Conservation (phyloP, 1,140 invertebrate species). For the Tetragnatha versicolor region DNA sequence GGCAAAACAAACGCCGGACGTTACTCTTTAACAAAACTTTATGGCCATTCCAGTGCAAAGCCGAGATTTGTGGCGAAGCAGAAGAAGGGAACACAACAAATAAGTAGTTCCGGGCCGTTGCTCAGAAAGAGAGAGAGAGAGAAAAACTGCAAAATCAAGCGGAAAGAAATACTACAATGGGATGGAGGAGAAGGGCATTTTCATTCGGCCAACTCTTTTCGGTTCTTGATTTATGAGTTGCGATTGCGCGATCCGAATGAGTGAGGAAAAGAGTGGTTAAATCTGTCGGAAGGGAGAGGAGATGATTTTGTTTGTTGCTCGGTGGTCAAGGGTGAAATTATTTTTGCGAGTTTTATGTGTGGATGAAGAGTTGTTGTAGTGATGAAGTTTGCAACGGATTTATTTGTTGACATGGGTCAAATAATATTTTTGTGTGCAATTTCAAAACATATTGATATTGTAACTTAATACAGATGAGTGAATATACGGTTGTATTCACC, state of each 20-base stretch:
- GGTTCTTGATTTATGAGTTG: background rate
- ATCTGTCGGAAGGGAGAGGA: background rate
- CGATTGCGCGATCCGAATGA: background rate
- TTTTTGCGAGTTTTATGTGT: no score
- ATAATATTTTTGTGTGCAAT: no score
- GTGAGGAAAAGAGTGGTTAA: background rate
- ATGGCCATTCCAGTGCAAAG: constrained; percentile 17
- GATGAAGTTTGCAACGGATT: no score
- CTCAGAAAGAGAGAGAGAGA: background rate
- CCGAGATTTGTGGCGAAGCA: constrained; percentile 30
- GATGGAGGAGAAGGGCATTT: background rate
- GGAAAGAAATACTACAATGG: constrained; percentile 19
- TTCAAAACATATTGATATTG: no score
- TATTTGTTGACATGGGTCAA: no score
- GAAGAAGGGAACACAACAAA: constrained; percentile 28
- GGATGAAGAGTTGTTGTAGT: no score
- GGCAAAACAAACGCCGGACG: constrained; percentile 10
- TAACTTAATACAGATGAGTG: no score
- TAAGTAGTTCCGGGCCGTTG: constrained; percentile 31
- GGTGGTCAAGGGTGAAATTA: background rate
- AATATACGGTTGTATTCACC: no score
- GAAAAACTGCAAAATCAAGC: constrained; percentile 13
- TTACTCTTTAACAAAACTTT: constrained; percentile 32
- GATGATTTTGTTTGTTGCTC: no score
- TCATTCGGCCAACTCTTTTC: background rate